phyloP scores from a whole-genome alignment of 2,113 vertebrate species.

The Tapirus terrestris region DNA sequence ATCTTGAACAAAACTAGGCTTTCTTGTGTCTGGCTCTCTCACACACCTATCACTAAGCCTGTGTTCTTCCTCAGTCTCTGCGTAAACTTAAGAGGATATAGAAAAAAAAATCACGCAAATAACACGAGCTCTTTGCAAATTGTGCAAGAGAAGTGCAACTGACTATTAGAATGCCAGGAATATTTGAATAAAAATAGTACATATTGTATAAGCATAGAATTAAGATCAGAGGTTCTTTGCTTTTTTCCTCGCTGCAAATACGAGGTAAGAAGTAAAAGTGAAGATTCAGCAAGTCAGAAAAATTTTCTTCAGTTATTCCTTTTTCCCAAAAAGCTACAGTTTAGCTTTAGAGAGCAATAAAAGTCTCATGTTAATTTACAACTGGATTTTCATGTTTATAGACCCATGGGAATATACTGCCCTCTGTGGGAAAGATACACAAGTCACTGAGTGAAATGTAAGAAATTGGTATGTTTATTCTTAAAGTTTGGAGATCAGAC shows the following conservation, averaged over 20 bases:
- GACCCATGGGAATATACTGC: background rate
- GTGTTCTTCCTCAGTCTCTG: background rate
- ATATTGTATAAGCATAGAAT: background rate
- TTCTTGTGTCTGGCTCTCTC: background rate
- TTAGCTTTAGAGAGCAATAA: background rate
- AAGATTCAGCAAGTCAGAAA: conserved; percentile 27
- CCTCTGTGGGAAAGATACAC: background rate
- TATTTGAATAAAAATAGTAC: conserved; percentile 1
- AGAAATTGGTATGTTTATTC: background rate
- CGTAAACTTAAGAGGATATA: background rate
- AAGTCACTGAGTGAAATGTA: background rate
- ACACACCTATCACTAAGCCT: background rate
- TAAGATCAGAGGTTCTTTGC: background rate
- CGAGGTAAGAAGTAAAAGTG: background rate
- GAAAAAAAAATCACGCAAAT: background rate
- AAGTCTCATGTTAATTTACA: background rate
- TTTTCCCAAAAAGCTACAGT: background rate
- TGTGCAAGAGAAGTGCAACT: background rate
- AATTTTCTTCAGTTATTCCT: background rate
- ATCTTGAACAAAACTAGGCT: conserved; percentile 18
- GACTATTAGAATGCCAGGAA: background rate
- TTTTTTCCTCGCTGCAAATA: background rate
- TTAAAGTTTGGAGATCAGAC: background rate
- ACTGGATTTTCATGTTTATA: conserved; percentile 25
- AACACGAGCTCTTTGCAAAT: background rate